A percentile compares a stretch with the other conserved stretches of the same genome.
Conservation (phyloP, 2,797 vertebrate species). For the Myoxocephalus aenaeus region DNA sequence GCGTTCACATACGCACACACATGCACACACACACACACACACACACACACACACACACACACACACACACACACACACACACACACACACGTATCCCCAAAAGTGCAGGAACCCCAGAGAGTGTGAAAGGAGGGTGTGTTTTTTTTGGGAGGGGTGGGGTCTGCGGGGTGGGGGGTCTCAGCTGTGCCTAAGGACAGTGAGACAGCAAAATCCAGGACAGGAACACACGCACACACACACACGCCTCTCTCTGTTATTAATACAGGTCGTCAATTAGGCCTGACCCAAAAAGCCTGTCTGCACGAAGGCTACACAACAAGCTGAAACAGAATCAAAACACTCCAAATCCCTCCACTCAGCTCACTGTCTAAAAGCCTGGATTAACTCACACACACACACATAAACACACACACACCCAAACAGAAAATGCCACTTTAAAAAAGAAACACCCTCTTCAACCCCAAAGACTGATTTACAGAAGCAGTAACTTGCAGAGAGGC, state of each 20-base stretch:
- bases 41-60: conserved; percentile 16
- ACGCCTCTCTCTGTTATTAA: conserved; percentile 67
- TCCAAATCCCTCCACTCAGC: conserved; percentile 56
- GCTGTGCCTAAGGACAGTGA: conserved; percentile 66
- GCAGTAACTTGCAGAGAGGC: conserved; percentile 2
- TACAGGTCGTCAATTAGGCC: conserved; percentile 74
- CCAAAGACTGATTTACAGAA: conserved; percentile 18
- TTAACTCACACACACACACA: conserved; percentile 61
- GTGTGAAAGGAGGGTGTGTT: neutral
- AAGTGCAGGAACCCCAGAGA: conserved; percentile 32
- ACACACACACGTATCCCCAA: conserved; percentile 16
- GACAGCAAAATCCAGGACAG: conserved; percentile 69
- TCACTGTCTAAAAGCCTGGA: conserved; percentile 64
- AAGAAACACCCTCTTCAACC: conserved; percentile 13
- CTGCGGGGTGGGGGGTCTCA: conserved; percentile 10
- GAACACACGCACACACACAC: conserved; percentile 26
- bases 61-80: conserved; percentile 15
- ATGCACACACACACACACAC: neutral
- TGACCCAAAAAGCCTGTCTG: conserved; percentile 82
- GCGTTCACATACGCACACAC: conserved; percentile 1
- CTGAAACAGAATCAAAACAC: conserved; percentile 52
- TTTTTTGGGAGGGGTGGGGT: neutral
- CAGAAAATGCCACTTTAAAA: conserved; percentile 32
- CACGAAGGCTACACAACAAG: conserved; percentile 66
- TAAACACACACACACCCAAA: conserved; percentile 42